Evolutionary conservation across 1,140 invertebrate genomes (phyloP).

Genomic region (Epicauta chinensis): DNA sequence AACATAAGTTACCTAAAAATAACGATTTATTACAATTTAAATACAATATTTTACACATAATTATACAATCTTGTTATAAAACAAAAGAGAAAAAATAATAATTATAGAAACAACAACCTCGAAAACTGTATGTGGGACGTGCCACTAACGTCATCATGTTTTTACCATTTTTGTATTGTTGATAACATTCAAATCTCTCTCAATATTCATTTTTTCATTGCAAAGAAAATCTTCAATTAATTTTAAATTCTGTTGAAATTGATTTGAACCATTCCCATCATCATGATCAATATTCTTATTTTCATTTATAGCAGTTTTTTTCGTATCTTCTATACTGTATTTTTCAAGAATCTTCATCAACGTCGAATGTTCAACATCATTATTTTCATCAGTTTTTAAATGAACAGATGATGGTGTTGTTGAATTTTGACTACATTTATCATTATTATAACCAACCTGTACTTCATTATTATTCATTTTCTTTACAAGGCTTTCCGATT

Average conservation of each 20-base stretch:
- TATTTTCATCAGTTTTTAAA: conserved; percentile 14
- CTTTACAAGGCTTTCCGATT: conserved; percentile 35
- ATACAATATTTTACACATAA: too few species aligned
- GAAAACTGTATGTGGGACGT: conserved; percentile 8
- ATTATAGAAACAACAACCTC: conserved; percentile 3
- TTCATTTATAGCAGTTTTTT: conserved; percentile 4
- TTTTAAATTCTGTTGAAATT: conserved; percentile 23
- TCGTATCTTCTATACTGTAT: conserved; percentile 31
- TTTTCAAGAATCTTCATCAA: conserved; percentile 36
- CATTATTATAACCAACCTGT: conserved; percentile 8
- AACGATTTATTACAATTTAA: not conserved
- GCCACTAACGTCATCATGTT: not conserved
- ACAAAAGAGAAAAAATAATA: too few species aligned
- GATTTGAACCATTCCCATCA: conserved; percentile 10
- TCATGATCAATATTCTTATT: conserved; percentile 2
- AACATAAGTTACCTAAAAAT: too few species aligned
- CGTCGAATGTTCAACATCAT: conserved; percentile 32
- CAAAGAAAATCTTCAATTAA: conserved; percentile 27
- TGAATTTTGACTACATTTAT: conserved; percentile 27
- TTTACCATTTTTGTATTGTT: conserved; percentile 8
- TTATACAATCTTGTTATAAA: too few species aligned
- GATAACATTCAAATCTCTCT: conserved; percentile 3
- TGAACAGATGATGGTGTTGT: conserved; percentile 29
- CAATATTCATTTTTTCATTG: conserved; percentile 22
- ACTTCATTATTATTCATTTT: conserved; percentile 31